Conservation (phyloP, 92 coral and sea anemone genomes). For the Pocillopora grandis region DNA sequence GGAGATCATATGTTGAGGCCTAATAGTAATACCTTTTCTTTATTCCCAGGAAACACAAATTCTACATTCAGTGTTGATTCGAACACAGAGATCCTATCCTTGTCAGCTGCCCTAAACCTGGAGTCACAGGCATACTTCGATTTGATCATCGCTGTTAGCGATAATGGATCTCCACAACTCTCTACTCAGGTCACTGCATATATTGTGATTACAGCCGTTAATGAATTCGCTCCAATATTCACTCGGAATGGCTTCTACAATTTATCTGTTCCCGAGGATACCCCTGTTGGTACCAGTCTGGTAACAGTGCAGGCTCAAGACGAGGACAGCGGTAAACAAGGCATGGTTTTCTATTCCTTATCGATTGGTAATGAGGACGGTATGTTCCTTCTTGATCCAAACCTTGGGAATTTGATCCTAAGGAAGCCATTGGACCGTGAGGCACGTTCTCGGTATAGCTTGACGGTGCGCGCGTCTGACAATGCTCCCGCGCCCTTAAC, state of each 20-base stretch:
- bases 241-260: constrained; percentile 55
- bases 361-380: constrained; percentile 54
- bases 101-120: constrained; percentile 41
- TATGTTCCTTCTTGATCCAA: constrained; percentile 59
- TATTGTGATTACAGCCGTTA: constrained; percentile 41
- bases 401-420: constrained; percentile 55
- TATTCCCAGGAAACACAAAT: constrained; percentile 60
- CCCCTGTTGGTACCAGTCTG: constrained; percentile 55
- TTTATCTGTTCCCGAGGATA: constrained; percentile 51
- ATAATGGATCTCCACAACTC: constrained; percentile 48
- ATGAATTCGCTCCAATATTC: constrained; percentile 60
- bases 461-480: constrained; percentile 49
- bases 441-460: constrained; percentile 37
- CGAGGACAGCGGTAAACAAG: constrained; percentile 60
- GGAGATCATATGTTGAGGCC: background rate
- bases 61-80: constrained; percentile 42
- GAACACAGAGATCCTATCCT: constrained; percentile 42
- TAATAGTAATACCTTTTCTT: background rate
- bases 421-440: constrained; percentile 46
- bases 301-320: constrained; percentile 57
- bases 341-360: constrained; percentile 60
- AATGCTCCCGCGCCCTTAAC: constrained; percentile 42
- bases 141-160: constrained; percentile 42
- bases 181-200: constrained; percentile 29
- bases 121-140: constrained; percentile 59